A percentile compares a stretch with the other conserved stretches of the same genome.
Conservation (phyloP, 23 tunicate genomes). For the Ciona savignyi region DNA sequence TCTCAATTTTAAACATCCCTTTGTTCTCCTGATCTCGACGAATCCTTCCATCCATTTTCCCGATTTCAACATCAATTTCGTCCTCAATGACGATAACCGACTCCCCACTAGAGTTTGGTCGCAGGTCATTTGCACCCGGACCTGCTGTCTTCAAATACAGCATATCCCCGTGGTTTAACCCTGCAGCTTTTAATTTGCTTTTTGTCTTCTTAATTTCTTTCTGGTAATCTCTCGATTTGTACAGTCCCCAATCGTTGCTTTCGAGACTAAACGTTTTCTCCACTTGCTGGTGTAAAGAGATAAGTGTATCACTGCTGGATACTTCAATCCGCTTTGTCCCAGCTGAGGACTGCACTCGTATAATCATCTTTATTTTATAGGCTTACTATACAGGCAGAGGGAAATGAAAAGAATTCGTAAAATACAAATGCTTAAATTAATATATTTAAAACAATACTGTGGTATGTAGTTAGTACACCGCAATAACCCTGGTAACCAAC, state of each 20-base stretch:
- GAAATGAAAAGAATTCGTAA: no score
- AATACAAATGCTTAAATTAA: no score
- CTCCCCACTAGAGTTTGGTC: not conserved
- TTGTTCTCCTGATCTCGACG: conserved; percentile 3
- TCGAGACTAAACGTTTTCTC: conserved; percentile 13
- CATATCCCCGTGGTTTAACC: conserved; percentile 93
- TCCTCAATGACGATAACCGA: conserved; percentile 34
- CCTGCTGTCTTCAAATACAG: conserved; percentile 8
- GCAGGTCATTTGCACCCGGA: not conserved
- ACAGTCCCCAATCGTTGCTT: conserved; percentile 30
- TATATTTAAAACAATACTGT: no score
- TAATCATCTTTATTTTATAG: conserved; percentile 62
- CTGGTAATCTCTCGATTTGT: conserved; percentile 23
- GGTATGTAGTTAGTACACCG: no score
- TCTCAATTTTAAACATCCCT: conserved; percentile 74
- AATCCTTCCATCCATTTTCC: conserved; percentile 82
- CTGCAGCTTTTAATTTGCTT: conserved; percentile 24
- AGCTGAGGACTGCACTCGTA: conserved; percentile 60
- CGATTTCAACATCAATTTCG: conserved; percentile 52
- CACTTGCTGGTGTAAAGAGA: conserved; percentile 25
- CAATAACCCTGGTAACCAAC: no score
- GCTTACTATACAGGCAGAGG: no score
- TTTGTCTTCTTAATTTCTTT: conserved; percentile 18
- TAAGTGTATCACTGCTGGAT: conserved; percentile 24
- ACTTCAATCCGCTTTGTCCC: conserved; percentile 70